Evolutionary conservation across 2,113 vertebrate genomes (phyloP).

Genomic region (Anolis carolinensis): DNA sequence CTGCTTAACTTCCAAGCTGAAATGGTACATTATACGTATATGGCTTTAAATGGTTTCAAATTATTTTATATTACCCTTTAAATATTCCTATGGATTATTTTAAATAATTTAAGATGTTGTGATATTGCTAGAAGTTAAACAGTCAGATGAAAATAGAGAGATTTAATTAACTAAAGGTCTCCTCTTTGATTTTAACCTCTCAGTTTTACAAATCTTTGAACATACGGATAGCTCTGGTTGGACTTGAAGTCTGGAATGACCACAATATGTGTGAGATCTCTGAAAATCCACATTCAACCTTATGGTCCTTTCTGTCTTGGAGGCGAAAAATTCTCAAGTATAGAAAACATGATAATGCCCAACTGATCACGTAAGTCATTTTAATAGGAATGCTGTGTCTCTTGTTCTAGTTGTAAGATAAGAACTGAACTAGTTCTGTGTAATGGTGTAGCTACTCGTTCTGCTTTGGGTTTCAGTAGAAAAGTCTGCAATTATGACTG

Average conservation of each 20-base stretch:
- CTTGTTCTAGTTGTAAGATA: not conserved
- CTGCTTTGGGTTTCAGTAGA: not conserved
- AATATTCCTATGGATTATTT: too few relatives aligned
- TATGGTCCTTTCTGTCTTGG: conserved; percentile 92
- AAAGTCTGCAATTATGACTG: not conserved
- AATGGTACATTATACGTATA: too few relatives aligned
- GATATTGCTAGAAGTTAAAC: too few relatives aligned
- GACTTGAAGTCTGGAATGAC: conserved; percentile 91
- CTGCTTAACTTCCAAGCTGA: too few relatives aligned
- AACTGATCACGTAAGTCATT: conserved; percentile 90
- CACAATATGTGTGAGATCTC: conserved; percentile 84
- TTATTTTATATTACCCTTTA: too few relatives aligned
- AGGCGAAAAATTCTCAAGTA: conserved; percentile 84
- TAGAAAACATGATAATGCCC: conserved; percentile 93
- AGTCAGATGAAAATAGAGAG: not conserved
- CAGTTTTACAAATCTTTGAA: conserved; percentile 92
- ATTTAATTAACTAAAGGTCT: conserved; percentile 29
- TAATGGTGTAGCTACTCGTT: not conserved
- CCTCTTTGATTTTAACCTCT: conserved; percentile 6
- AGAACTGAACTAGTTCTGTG: not conserved
- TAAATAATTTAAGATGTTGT: too few relatives aligned
- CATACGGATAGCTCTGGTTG: conserved; percentile 92
- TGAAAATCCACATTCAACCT: conserved; percentile 89
- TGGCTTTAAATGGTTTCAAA: too few relatives aligned
- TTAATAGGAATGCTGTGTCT: not conserved